A percentile compares a stretch with the other conserved stretches of the same genome.
Evolutionary conservation across 2,797 vertebrate genomes (phyloP).

Genomic region (Okamejei kenojei): DNA sequence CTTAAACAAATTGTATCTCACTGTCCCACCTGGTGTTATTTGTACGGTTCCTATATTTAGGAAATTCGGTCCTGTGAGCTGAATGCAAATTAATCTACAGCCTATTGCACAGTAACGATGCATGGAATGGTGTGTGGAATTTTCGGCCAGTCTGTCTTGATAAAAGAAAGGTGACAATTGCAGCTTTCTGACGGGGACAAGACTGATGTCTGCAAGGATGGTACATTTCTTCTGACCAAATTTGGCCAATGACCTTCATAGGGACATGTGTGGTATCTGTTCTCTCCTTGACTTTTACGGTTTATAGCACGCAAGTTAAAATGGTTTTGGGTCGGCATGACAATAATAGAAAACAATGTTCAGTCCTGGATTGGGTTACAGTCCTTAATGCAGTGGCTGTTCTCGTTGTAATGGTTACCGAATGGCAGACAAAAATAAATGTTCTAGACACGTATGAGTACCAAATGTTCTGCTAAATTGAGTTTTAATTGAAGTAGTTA

Average conservation of each 20-base stretch:
- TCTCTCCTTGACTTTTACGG: slow-evolving; percentile 48
- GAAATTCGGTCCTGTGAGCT: neutral
- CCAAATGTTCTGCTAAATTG: slow-evolving; percentile 34
- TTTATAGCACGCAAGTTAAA: slow-evolving; percentile 44
- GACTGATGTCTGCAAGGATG: slow-evolving; percentile 64
- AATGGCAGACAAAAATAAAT: slow-evolving; percentile 34
- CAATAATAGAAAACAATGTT: slow-evolving; percentile 38
- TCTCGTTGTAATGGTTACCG: slow-evolving; percentile 23
- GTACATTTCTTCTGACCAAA: slow-evolving; percentile 72
- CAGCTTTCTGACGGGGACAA: slow-evolving; percentile 72
- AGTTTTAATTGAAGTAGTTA: slow-evolving; percentile 14
- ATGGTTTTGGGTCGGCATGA: slow-evolving; percentile 30
- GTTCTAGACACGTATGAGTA: neutral
- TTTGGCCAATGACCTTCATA: slow-evolving; percentile 77
- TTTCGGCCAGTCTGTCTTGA: slow-evolving; percentile 56
- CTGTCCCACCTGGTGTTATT: neutral
- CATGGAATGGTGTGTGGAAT: slow-evolving; percentile 35
- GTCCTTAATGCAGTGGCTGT: slow-evolving; percentile 15
- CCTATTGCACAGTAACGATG: neutral
- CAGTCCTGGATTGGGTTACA: slow-evolving; percentile 22
- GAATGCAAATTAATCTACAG: slow-evolving; percentile 10
- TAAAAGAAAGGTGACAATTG: slow-evolving; percentile 81
- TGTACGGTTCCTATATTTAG: neutral
- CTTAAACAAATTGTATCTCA: slow-evolving; percentile 18
- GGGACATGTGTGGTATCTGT: slow-evolving; percentile 50